A percentile compares a stretch with the other conserved stretches of the same genome.
These are phyloP conservation scores for Chinchilla lanigera DNA, from an alignment of 2,113 vertebrate genomes.

Conservation along the genomic window DNA sequence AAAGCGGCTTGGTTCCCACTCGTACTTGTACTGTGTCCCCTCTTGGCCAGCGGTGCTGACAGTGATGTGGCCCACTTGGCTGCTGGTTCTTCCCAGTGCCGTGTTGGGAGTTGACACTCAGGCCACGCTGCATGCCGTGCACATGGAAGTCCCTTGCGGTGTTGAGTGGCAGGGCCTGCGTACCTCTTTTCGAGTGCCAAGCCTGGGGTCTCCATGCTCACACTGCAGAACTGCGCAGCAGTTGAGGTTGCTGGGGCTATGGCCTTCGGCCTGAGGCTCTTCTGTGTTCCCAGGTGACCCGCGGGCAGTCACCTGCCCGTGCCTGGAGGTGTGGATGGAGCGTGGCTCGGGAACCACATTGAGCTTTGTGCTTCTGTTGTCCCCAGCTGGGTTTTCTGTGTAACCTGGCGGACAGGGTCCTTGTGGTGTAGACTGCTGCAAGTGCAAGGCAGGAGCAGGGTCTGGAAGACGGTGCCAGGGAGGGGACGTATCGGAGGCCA, in stretches of 20 bases:
- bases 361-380: neutral
- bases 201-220: neutral
- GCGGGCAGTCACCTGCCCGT: neutral
- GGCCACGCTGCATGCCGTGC: neutral
- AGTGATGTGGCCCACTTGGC: neutral
- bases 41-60: neutral
- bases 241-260: neutral
- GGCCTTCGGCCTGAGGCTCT: neutral
- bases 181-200: neutral
- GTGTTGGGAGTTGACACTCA: neutral
- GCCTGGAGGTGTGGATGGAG: neutral
- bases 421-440: neutral
- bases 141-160: neutral
- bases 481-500: neutral
- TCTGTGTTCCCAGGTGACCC: neutral
- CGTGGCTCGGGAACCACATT: neutral
- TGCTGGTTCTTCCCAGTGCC: neutral
- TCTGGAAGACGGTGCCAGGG: neutral
- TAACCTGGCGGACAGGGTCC: neutral
- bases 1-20: neutral
- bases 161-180: too few relatives aligned
- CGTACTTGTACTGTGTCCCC: rapidly evolving
- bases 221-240: too few relatives aligned
- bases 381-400: neutral
- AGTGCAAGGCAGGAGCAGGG: too few relatives aligned